Evolutionary conservation across 2,888 invertebrate species (phyloP).

Genomic region (Papilio elwesi): DNA sequence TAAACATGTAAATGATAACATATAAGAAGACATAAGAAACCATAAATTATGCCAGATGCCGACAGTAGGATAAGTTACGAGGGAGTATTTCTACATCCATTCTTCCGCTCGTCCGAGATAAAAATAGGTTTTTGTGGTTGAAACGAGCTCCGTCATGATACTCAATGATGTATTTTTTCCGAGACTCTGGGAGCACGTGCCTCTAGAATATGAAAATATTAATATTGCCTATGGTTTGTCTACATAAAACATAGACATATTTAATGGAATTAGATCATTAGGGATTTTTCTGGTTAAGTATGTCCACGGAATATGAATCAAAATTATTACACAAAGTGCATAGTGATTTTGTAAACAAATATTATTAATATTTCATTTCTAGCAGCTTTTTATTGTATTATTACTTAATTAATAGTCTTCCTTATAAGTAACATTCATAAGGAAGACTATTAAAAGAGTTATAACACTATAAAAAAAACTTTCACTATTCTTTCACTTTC

Average conservation of each 20-base stretch:
- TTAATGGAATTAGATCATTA: not conserved
- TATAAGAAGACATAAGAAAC: not conserved
- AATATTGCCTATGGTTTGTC: not conserved
- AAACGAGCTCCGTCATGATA: constrained; percentile 23
- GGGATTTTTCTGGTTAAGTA: no score
- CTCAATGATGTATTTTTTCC: constrained; percentile 13
- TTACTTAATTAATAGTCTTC: no score
- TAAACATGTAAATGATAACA: not conserved
- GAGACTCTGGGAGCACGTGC: constrained; percentile 1
- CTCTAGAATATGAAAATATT: constrained; percentile 16
- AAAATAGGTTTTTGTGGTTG: constrained; percentile 25
- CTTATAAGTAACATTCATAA: no score
- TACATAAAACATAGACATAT: not conserved
- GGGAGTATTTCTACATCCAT: constrained; percentile 14
- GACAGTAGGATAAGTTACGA: constrained; percentile 17
- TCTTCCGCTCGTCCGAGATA: constrained; percentile 9
- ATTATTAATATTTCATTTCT: no score
- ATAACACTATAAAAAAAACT: no score
- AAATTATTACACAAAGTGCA: no score
- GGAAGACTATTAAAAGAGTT: no score
- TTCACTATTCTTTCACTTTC: no score
- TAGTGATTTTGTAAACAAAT: no score
- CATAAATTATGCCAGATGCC: constrained; percentile 1
- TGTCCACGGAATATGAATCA: no score
- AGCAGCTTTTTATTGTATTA: no score